Conservation (phyloP, 2,888 invertebrate species). For the Eurytoma adleriae region DNA sequence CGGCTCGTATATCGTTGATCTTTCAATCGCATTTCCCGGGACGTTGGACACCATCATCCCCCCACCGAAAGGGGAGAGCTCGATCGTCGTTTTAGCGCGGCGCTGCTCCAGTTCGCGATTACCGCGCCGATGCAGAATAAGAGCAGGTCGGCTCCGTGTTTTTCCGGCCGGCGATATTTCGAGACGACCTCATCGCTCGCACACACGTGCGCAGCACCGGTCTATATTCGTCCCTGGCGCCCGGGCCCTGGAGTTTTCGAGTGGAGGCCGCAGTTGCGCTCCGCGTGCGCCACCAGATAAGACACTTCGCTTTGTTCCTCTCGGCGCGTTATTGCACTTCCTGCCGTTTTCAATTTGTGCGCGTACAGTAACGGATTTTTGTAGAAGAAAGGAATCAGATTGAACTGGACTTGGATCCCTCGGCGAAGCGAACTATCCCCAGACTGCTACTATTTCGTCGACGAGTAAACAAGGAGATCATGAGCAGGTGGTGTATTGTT, state of each 20-base stretch:
- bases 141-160: not conserved
- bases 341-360: not conserved
- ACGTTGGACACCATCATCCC: not conserved
- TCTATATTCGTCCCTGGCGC: slow-evolving; percentile 57
- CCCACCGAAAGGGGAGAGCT: not conserved
- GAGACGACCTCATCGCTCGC: slow-evolving; percentile 49
- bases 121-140: slow-evolving; percentile 6
- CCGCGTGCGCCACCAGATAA: not conserved
- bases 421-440: too few species aligned
- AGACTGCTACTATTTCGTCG: slow-evolving; percentile 3
- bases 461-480: slow-evolving; percentile 13
- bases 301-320: not conserved
- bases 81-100: not conserved
- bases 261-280: not conserved
- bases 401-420: not conserved
- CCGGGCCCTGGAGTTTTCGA: slow-evolving; percentile 27
- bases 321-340: not conserved
- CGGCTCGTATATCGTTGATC: not conserved
- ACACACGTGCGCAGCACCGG: slow-evolving; percentile 26
- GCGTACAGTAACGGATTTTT: not conserved
- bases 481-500: slow-evolving; percentile 31
- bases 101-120: slow-evolving; percentile 6
- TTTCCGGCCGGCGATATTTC: slow-evolving; percentile 32
- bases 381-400: not conserved
- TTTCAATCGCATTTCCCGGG: not conserved